Conservation (phyloP, 2,888 invertebrate genomes). For the Sphaeridia pumilis region DNA sequence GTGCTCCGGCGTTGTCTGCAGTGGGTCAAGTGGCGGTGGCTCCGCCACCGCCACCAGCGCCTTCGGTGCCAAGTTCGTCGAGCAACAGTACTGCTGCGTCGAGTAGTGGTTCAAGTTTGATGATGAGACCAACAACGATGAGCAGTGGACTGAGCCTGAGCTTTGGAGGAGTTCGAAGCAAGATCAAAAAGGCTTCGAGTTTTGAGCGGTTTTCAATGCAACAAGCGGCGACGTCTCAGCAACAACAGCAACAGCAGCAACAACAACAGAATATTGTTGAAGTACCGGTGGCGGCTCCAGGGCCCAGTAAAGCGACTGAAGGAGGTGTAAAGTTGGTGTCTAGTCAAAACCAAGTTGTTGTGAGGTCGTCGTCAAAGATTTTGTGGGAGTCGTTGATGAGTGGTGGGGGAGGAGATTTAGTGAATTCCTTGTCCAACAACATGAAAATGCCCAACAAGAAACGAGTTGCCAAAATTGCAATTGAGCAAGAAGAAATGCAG, state of each 20-base stretch:
- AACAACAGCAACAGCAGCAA: slow-evolving; percentile 1
- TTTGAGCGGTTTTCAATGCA: slow-evolving; percentile 34
- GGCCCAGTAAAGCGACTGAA: background rate
- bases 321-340: background rate
- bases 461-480: slow-evolving; percentile 32
- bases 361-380: background rate
- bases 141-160: background rate
- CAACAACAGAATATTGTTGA: background rate
- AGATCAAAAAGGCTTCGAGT: slow-evolving; percentile 35
- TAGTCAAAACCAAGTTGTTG: background rate
- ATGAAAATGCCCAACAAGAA: slow-evolving; percentile 35
- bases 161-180: slow-evolving; percentile 18
- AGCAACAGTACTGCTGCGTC: slow-evolving; percentile 6
- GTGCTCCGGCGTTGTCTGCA: background rate
- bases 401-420: background rate
- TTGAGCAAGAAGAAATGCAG: slow-evolving; percentile 30
- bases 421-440: slow-evolving; percentile 16
- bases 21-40: too few species aligned
- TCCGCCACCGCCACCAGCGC: too few species aligned
- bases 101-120: background rate
- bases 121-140: too few species aligned
- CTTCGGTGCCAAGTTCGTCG: slow-evolving; percentile 5
- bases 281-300: background rate
- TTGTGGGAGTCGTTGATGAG: background rate
- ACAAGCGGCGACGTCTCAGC: slow-evolving; percentile 8